These are phyloP conservation scores for Papilio polyxenes DNA, from an alignment of 1,140 invertebrate genomes.

Conservation along the genomic window DNA sequence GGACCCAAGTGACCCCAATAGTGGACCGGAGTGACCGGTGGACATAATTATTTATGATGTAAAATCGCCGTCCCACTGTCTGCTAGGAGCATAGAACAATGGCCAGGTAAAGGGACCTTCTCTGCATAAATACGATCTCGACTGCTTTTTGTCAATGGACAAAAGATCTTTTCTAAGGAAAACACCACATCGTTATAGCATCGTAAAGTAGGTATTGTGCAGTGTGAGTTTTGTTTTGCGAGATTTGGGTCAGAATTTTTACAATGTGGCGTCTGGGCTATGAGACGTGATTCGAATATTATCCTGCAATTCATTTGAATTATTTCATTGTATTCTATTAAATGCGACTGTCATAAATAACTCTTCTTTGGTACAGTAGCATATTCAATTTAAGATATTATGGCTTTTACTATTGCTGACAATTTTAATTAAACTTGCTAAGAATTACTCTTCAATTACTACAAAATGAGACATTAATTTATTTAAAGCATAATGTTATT, in stretches of 20 bases:
- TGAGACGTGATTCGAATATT: constrained; percentile 60
- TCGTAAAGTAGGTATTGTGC: constrained; percentile 77
- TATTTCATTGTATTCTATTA: neutral
- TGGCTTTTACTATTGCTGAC: neutral
- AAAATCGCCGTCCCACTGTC: constrained; percentile 70
- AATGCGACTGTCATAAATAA: neutral
- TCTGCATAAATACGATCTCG: constrained; percentile 74
- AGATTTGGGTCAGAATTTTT: constrained; percentile 78
- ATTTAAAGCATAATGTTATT: too few relatives aligned
- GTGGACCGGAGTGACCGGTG: constrained; percentile 68
- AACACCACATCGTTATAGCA: constrained; percentile 79
- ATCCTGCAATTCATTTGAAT: constrained; percentile 40
- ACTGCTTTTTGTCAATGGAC: constrained; percentile 77
- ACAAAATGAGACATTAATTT: too few relatives aligned
- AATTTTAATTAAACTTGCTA: too few relatives aligned
- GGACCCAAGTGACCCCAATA: constrained; percentile 73
- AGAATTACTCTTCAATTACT: too few relatives aligned
- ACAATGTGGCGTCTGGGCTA: constrained; percentile 68
- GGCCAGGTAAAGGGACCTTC: constrained; percentile 70
- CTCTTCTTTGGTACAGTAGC: neutral
- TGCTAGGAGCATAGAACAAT: constrained; percentile 72
- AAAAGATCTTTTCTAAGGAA: constrained; percentile 76
- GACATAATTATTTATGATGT: constrained; percentile 75
- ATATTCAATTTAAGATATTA: neutral
- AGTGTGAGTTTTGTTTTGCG: constrained; percentile 73